Percentiles rank a stretch among this genome's conserved stretches.
Evolutionary conservation across 2,113 vertebrate species (phyloP).

Genomic region (Cinclus mexicanus): DNA sequence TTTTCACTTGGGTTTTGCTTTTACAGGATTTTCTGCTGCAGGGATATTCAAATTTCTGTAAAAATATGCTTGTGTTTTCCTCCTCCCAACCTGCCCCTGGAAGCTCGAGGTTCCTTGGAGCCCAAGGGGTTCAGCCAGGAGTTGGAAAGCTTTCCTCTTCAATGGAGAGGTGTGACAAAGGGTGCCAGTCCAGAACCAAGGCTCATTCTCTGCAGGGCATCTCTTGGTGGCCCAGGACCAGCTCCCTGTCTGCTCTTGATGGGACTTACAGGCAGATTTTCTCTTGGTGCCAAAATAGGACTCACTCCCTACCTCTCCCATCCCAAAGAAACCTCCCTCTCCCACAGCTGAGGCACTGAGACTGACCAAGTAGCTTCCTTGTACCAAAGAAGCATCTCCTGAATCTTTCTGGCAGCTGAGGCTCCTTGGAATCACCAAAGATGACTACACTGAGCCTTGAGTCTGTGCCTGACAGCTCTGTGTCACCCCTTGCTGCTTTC

Average conservation of each 20-base stretch:
- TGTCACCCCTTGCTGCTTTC: neutral
- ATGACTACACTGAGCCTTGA: neutral
- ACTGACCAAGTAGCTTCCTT: neutral
- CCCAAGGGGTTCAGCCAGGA: neutral
- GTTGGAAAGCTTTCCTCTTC: neutral
- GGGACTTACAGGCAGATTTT: neutral
- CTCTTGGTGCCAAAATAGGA: neutral
- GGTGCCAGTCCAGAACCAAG: neutral
- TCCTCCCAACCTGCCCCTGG: slow-evolving; percentile 2
- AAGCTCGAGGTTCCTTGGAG: neutral
- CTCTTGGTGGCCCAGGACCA: neutral
- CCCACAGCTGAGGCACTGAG: neutral
- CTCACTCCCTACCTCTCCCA: neutral
- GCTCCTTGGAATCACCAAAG: neutral
- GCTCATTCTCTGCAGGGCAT: neutral
- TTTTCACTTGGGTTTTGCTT: slow-evolving; percentile 47
- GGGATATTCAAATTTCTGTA: slow-evolving; percentile 37
- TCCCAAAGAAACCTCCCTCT: neutral
- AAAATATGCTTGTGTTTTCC: neutral
- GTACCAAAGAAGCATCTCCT: neutral
- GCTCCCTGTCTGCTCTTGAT: neutral
- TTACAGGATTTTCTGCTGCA: slow-evolving; percentile 48
- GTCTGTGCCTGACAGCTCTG: neutral
- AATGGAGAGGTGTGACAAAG: neutral
- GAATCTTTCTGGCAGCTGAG: neutral